These are phyloP conservation scores for Macaria liturata DNA, from an alignment of 2,888 invertebrate species.

Conservation along the genomic window DNA sequence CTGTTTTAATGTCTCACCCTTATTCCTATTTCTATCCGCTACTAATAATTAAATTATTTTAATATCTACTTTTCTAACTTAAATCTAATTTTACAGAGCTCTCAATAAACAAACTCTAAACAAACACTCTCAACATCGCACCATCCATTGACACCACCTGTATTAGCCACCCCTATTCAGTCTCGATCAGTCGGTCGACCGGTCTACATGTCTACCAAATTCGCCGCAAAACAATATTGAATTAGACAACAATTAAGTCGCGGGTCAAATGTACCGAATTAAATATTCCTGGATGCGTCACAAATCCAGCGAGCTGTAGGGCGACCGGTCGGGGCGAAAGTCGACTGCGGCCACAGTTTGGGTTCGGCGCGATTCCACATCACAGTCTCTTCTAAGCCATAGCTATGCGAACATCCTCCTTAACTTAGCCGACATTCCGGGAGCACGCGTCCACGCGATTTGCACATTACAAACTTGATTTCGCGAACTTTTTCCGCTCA, in stretches of 20 bases:
- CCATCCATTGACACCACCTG: conserved; percentile 43
- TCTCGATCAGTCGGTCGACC: conserved; percentile 24
- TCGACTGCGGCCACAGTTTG: conserved; percentile 73
- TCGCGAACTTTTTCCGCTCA: conserved; percentile 30
- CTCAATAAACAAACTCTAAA: too few relatives aligned
- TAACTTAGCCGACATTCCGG: conserved; percentile 76
- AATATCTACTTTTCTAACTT: too few relatives aligned
- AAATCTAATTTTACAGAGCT: too few relatives aligned
- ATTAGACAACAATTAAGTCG: conserved; percentile 50
- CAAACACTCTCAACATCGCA: too few relatives aligned
- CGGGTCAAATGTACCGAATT: conserved; percentile 64
- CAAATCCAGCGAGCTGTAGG: conserved; percentile 73
- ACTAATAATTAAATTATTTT: too few relatives aligned
- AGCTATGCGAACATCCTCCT: conserved; percentile 82
- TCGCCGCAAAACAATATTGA: conserved; percentile 23
- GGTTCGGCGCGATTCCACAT: conserved; percentile 70
- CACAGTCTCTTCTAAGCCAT: conserved; percentile 82
- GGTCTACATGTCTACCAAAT: conserved; percentile 22
- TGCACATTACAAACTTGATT: conserved; percentile 43
- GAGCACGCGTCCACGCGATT: conserved; percentile 70
- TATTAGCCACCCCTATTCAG: conserved; percentile 33
- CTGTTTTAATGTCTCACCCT: too few relatives aligned
- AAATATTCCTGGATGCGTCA: conserved; percentile 78
- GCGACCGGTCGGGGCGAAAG: conserved; percentile 83
- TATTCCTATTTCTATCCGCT: too few relatives aligned